Base-by-base conservation (phyloP, 2,888 invertebrate species). In the Scaeva pyrastri region DNA sequence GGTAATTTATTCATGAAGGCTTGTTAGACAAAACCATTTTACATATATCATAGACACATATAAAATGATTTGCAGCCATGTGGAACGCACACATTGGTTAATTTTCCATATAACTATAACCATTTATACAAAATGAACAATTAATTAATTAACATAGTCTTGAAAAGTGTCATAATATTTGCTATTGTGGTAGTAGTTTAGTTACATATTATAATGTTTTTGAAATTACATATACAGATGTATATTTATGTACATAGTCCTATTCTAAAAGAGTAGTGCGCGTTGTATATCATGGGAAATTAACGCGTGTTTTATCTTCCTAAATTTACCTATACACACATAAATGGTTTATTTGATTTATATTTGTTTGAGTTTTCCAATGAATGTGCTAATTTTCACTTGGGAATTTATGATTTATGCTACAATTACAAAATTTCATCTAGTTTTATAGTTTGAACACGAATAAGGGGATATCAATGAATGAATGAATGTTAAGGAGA, bases 111-210 rank as follows among this genome's bases (percentile, higher is more conserved):
- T n/a, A n/a, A n/a, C n/a, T n/a, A n/a, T n/a, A n/a, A n/a, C n/a
- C n/a, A n/a, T n/a, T n/a, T n/a, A n/a, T n/a, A n/a, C n/a, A n/a
- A n/a, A 31, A 3, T 55, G 11, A 36, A 36, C 31, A 19, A 58
- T 58, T 70, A 71, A 84, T 79, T 79, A 84, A 84, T 84, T 79
- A 79, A 84, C 79, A 79, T 74, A n/a, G n/a, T n/a, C 70, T 84
- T 41, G 62, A 10, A 76, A 71, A 79, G 62, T 79, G 74, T 71
- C 70, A 70, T 70, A 64, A 45, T 45, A 19, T 62, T n/a, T 72
- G 72, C 39, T 52, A 31, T 66, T 50, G 41, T 41, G 10, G 7
- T 39, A 39, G n/a, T n/a, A n/a, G n/a, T n/a, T n/a, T n/a, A n/a
- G n/a, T n/a, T n/a, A n/a, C n/a, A n/a, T n/a, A n/a, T n/a, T n/a